These are phyloP conservation scores for Eunapius fragilis DNA, from an alignment of 37 sponge, comb jelly and placozoan genomes.

Conservation along the genomic window DNA sequence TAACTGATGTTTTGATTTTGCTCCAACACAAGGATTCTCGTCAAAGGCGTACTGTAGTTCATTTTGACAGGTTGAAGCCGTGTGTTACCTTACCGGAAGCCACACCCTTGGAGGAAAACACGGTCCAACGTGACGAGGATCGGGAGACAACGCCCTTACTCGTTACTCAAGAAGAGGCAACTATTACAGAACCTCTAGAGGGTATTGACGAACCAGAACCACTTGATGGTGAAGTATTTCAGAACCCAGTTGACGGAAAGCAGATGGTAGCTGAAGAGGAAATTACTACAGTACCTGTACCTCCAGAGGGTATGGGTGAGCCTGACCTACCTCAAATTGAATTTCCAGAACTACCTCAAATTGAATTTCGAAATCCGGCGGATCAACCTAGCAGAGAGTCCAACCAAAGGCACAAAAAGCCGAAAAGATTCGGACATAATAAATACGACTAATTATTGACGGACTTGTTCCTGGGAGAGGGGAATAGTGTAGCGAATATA, in stretches of 20 bases:
- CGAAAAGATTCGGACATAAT: not conserved
- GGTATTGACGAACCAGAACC: not conserved
- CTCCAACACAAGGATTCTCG: not conserved
- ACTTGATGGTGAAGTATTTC: not conserved
- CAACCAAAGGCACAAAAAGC: not conserved
- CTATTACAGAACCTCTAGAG: not conserved
- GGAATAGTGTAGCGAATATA: not conserved
- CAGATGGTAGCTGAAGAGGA: not conserved
- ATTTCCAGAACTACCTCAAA: no score
- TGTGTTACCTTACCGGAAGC: not conserved
- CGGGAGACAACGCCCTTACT: not conserved
- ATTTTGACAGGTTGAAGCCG: not conserved
- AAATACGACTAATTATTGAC: not conserved
- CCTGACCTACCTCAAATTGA: not conserved
- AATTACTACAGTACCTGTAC: not conserved
- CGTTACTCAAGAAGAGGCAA: not conserved
- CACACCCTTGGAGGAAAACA: not conserved
- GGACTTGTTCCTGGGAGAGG: not conserved
- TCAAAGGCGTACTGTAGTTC: conserved; percentile 4
- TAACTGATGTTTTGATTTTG: not conserved
- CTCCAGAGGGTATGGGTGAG: not conserved
- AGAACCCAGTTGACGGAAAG: no score
- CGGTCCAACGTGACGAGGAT: not conserved
- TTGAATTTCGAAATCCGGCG: not conserved
- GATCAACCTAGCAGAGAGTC: not conserved